Percentiles rank a stretch among this genome's conserved stretches.
Conservation (phyloP, 2,113 vertebrate species). For the Anseranas semipalmata region DNA sequence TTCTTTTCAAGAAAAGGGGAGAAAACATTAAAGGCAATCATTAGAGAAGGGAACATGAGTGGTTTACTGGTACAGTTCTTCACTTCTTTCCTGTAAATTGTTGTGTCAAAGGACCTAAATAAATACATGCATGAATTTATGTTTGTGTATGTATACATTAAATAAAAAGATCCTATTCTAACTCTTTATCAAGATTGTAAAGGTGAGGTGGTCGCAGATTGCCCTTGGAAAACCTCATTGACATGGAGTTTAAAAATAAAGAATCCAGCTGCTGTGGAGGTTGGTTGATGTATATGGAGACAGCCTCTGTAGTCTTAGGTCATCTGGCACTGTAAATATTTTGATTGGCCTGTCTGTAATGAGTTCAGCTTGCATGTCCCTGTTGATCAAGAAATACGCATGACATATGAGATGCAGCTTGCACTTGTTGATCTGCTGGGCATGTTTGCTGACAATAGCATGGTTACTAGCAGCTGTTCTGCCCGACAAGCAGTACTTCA, state of each 20-base stretch:
- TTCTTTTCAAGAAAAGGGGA: background rate
- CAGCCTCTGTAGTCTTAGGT: background rate
- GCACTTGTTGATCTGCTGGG: rapidly evolving
- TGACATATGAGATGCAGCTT: rapidly evolving
- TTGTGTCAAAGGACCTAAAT: background rate
- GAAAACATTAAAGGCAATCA: too few relatives aligned
- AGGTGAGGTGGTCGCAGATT: background rate
- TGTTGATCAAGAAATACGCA: too few relatives aligned
- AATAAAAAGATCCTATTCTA: background rate
- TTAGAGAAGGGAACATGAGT: background rate
- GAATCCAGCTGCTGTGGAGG: background rate
- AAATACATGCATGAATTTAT: background rate
- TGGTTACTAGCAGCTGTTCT: background rate
- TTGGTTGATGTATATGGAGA: background rate
- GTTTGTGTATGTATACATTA: background rate
- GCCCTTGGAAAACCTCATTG: background rate
- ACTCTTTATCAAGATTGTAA: background rate
- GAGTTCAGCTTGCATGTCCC: rapidly evolving
- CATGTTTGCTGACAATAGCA: too few relatives aligned
- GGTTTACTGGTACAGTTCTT: background rate
- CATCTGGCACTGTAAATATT: background rate
- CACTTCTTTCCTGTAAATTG: too few relatives aligned
- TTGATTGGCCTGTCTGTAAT: background rate
- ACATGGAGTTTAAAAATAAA: background rate
- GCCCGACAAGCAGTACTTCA: background rate